Base-by-base conservation (phyloP, 1,140 invertebrate genomes). In the Hypsibius dujardini region DNA sequence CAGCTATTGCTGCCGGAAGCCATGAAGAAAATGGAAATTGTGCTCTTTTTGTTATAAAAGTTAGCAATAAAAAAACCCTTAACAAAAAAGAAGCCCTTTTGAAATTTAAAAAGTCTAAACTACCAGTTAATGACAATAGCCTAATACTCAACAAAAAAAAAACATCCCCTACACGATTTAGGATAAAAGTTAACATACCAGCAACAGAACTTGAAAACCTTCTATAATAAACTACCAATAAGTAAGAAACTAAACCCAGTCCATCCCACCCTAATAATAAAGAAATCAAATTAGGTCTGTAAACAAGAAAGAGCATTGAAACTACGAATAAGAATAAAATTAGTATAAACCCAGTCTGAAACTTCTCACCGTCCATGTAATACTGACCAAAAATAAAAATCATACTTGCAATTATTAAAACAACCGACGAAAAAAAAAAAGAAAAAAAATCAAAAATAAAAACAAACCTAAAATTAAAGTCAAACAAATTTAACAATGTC, bases 11-110 rank as follows among this genome's bases (percentile, higher is more conserved):
- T 2, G 82, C 82, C 0, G 86, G 86, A 47, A 88, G 77, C 77
- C 86, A 87, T 73, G 82, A 80, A 75, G 84, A 85, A 84, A 88
- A 88, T 70, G 85, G 85, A 82, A 87, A 82, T 80, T 87, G 85
- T 76, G 86, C 86, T 74, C 85, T 87, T 79, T 88, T 88, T 74
- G 86, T 87, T 79, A 87, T 82, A 70, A 81, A 77, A 1, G 82
- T 82, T 7, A 78, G 45, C 75, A 84, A 76, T 70, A 83, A 75
- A 70, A 84, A 84, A 77, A 71, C 76, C 71, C 3, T 79, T 76
- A 79, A 84, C 77, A 74, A 82, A 73, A 74, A 76, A 73, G 76
- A 80, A 80, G 74, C 75, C 76, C 76, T 70, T 76, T 76, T 79
- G 75, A 75, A 75, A 79, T 75, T 76, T 75, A 76, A 80, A 80